A percentile compares a stretch with the other conserved stretches of the same genome.
Evolutionary conservation across 2,888 invertebrate genomes (phyloP).

Genomic region (Napeogenes sylphis): DNA sequence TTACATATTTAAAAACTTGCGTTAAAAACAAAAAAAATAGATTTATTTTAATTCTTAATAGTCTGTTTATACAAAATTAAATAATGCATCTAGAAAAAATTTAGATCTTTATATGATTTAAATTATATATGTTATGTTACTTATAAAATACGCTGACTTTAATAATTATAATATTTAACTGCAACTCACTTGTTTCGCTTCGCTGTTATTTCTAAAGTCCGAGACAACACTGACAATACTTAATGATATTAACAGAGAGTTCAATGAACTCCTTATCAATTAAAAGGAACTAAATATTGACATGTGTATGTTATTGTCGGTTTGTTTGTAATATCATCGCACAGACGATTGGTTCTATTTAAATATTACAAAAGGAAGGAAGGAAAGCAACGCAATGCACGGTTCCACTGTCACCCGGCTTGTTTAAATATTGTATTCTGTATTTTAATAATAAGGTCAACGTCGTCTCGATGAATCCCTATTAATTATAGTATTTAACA

Average conservation of each 20-base stretch:
- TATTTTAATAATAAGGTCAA: neutral
- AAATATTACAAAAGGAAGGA: slow-evolving; percentile 26
- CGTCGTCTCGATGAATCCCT: no score
- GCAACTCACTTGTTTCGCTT: neutral
- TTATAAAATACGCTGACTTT: no score
- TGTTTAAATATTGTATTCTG: neutral
- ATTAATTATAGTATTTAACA: no score
- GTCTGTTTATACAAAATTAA: no score
- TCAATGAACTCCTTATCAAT: slow-evolving; percentile 2
- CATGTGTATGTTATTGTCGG: slow-evolving; percentile 2
- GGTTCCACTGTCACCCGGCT: slow-evolving; percentile 39
- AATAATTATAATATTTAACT: neutral
- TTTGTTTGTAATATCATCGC: slow-evolving; percentile 10
- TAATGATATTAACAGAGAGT: neutral
- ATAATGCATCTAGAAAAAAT: no score
- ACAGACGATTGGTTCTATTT: slow-evolving; percentile 12
- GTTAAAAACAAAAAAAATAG: no score
- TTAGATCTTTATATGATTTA: no score
- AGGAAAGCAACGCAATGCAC: slow-evolving; percentile 44
- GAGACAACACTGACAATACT: neutral
- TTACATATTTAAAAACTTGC: no score
- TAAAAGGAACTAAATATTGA: neutral
- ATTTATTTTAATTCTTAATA: no score
- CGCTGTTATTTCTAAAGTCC: neutral
- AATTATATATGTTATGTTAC: no score